A percentile compares a stretch with the other conserved stretches of the same genome.
phyloP scores from a whole-genome alignment of 2,888 invertebrate species.

The Ophonus ardosiacus region DNA sequence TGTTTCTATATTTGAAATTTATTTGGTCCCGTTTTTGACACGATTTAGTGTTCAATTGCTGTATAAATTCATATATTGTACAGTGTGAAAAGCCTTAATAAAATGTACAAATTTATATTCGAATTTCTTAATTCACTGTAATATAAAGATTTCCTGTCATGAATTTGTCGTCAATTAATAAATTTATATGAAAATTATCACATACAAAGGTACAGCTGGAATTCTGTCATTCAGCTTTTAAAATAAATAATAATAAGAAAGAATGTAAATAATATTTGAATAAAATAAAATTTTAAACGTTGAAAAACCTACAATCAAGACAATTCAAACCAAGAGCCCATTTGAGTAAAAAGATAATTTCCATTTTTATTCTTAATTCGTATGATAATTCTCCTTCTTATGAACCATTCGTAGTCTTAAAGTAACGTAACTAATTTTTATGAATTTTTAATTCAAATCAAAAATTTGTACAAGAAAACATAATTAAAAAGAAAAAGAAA shows the following conservation, averaged over 20 bases:
- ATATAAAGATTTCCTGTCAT: neutral
- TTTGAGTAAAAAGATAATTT: constrained; percentile 58
- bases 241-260: constrained; percentile 39
- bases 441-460: constrained; percentile 63
- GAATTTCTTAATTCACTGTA: neutral
- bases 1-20: no score
- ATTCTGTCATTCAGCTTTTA: constrained; percentile 26
- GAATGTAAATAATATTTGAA: constrained; percentile 44
- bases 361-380: constrained; percentile 60
- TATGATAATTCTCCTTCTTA: constrained; percentile 48
- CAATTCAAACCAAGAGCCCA: constrained; percentile 10
- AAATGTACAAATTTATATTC: neutral
- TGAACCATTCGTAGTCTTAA: constrained; percentile 43
- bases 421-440: constrained; percentile 60
- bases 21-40: no score
- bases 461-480: constrained; percentile 47
- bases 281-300: constrained; percentile 37
- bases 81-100: neutral
- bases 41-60: no score
- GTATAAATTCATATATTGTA: neutral
- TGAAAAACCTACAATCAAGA: constrained; percentile 36
- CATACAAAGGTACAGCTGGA: constrained; percentile 31
- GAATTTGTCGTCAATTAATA: constrained; percentile 1
- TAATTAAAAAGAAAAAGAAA: constrained; percentile 58
- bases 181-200: constrained; percentile 41